Base-by-base conservation (phyloP, 1,140 invertebrate genomes). In the Centruroides sculpturatus region DNA sequence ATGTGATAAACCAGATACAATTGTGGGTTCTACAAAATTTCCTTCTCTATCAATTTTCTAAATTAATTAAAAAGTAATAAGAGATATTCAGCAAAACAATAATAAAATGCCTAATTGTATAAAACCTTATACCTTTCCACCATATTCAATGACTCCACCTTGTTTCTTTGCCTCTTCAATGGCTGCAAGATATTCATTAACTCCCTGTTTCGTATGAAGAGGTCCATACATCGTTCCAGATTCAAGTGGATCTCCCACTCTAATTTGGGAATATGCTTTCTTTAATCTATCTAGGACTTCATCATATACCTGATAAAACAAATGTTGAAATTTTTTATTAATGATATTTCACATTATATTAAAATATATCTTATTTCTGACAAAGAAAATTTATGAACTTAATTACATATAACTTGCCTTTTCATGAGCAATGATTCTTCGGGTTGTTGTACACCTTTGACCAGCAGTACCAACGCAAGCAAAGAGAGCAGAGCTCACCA, bases 391-490 rank as follows among this genome's bases (percentile, higher is more conserved):
- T 23, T 23, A 23, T 23, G 23, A 23, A 23, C 23, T 23, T 23
- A 23, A 56, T 41, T n/a, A 3, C 12, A 7, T 41, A 41, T 47
- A 23, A 47, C 34, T 34, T 59, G 62, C 61, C 55, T 60, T 60
- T 57, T 62, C 59, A 61, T 65, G 60, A 3, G 57, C 59, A 53
- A 64, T 64, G 11, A 95, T 75, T 69, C 91, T 76, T 65, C 91
- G 80, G 0, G 90, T 92, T 1, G 87, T 89, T 2, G 91, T 95
- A 73, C 96, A 99, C 60, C 96, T 78, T 75, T 99, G 96, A 5
- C 96, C 96, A 55, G 92, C 89, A 36, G 96, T 99, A 59, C 95
- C 96, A 62, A 92, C 87, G 73, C 92, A 97, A 8, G 95, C 93
- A 76, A 99, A 99, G 8, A 98, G 77, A 1, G 88, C 85, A 1